Evolutionary conservation across 2,888 invertebrate species (phyloP).

Genomic region (Drosophila nr. fundita): DNA sequence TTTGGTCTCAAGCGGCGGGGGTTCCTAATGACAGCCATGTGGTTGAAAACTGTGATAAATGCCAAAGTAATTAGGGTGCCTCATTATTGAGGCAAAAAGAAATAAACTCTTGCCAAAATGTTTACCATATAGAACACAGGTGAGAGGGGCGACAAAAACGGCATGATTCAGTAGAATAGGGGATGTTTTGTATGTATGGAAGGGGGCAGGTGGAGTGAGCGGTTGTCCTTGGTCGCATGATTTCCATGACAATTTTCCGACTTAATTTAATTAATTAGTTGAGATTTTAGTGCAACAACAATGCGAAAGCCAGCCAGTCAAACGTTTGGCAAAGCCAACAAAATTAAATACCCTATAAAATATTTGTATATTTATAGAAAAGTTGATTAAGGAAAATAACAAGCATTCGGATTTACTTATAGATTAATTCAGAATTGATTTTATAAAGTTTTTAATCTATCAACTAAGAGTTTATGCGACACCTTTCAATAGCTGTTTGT

Average conservation of each 20-base stretch:
- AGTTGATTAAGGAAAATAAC: neutral
- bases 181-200: neutral
- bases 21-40: slow-evolving; percentile 26
- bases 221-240: slow-evolving; percentile 30
- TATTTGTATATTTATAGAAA: neutral
- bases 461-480: neutral
- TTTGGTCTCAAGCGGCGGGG: slow-evolving; percentile 18
- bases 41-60: slow-evolving; percentile 52
- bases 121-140: slow-evolving; percentile 1
- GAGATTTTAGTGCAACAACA: slow-evolving; percentile 38
- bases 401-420: neutral
- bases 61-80: slow-evolving; percentile 64
- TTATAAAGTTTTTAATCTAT: neutral
- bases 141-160: neutral
- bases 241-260: slow-evolving; percentile 49
- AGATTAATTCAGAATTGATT: neutral
- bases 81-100: slow-evolving; percentile 32
- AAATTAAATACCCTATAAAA: neutral
- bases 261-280: slow-evolving; percentile 54
- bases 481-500: neutral
- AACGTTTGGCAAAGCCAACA: neutral
- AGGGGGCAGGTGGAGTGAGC: neutral
- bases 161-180: neutral
- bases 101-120: slow-evolving; percentile 31
- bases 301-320: slow-evolving; percentile 17